phyloP scores from a whole-genome alignment of 2,888 invertebrate genomes.

The Beris morrisii region DNA sequence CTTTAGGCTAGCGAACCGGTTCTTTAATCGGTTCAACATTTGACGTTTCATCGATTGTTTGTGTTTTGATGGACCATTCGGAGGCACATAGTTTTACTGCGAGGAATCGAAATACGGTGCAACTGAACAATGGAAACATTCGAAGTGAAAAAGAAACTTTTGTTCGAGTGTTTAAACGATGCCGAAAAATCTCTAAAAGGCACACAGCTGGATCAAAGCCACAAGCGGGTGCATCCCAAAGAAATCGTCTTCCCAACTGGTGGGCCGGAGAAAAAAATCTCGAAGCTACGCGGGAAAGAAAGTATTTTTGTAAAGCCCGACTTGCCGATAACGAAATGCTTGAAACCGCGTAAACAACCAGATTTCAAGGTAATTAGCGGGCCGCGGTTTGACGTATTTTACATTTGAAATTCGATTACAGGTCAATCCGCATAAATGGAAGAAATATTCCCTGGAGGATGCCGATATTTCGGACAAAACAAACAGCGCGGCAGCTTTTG shows the following conservation, averaged over 20 bases:
- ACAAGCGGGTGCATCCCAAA: conserved; percentile 48
- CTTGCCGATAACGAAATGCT: conserved; percentile 63
- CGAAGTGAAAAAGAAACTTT: conserved; percentile 66
- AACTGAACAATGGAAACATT: conserved; percentile 53
- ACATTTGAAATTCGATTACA: conserved; percentile 50
- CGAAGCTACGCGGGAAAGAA: conserved; percentile 59
- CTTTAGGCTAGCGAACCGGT: neutral
- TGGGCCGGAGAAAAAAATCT: conserved; percentile 29
- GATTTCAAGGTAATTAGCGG: conserved; percentile 53
- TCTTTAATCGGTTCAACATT: neutral
- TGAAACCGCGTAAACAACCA: conserved; percentile 58
- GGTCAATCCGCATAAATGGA: conserved; percentile 80
- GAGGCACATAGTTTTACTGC: neutral
- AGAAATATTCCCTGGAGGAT: conserved; percentile 77
- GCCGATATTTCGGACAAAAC: conserved; percentile 80
- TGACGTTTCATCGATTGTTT: conserved; percentile 6
- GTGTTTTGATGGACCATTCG: neutral
- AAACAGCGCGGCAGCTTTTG: conserved; percentile 75
- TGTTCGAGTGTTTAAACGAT: conserved; percentile 69
- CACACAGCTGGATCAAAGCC: conserved; percentile 51
- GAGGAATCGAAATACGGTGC: neutral
- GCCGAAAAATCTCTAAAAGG: conserved; percentile 62
- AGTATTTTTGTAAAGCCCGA: conserved; percentile 80
- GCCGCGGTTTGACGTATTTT: neutral
- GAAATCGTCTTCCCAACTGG: conserved; percentile 39